Evolutionary conservation across 2,113 vertebrate genomes (phyloP).

Genomic region (Capreolus pygargus): DNA sequence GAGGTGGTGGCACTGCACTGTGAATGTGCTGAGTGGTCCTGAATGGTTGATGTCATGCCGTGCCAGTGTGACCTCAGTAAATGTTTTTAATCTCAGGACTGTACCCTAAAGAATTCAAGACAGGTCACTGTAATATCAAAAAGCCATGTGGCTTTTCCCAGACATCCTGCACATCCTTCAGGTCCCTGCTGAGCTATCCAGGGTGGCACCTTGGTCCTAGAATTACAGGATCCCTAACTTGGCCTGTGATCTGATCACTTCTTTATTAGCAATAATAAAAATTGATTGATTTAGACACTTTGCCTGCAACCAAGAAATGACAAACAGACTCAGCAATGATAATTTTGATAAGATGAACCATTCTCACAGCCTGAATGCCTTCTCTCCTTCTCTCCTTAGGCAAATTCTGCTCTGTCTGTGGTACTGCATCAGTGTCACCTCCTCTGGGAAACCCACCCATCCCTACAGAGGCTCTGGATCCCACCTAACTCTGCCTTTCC

Average conservation of each 20-base stretch:
- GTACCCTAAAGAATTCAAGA: not conserved
- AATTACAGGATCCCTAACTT: not conserved
- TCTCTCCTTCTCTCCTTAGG: not conserved
- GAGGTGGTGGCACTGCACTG: too few species aligned
- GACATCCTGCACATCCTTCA: too few species aligned
- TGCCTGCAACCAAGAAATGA: not conserved
- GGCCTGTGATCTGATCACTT: not conserved
- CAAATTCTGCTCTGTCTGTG: not conserved
- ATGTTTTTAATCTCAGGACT: not conserved
- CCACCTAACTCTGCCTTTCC: not conserved
- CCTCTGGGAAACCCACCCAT: not conserved
- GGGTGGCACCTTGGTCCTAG: not conserved
- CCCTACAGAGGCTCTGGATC: not conserved
- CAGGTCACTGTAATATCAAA: not conserved
- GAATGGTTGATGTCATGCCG: not conserved
- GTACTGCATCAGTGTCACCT: accelerated
- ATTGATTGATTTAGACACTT: not conserved
- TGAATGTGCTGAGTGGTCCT: too few species aligned
- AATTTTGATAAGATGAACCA: too few species aligned
- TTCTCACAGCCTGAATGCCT: not conserved
- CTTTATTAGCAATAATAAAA: not conserved
- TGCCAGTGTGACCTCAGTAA: not conserved
- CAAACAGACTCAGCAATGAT: not conserved
- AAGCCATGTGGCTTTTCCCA: not conserved
- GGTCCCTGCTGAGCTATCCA: not conserved